These are phyloP conservation scores for Heteractis magnifica DNA, from an alignment of 92 coral and sea anemone genomes.

Conservation along the genomic window DNA sequence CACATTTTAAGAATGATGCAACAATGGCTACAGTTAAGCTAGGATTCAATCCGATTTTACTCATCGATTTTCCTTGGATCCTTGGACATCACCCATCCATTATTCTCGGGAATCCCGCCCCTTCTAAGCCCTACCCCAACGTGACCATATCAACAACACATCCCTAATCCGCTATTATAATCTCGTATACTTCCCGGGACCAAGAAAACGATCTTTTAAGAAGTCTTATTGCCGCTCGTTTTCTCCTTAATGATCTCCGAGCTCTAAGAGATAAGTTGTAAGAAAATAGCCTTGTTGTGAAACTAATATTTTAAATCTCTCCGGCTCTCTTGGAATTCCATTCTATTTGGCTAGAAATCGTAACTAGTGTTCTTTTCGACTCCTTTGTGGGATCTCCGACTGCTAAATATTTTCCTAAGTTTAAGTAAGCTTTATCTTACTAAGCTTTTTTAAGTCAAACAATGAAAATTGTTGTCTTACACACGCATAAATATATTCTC, in stretches of 20 bases:
- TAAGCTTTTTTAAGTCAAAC: not conserved
- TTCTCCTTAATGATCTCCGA: slow-evolving; percentile 1
- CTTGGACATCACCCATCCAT: not conserved
- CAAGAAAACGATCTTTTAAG: not conserved
- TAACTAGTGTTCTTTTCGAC: not conserved
- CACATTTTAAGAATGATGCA: too few species aligned
- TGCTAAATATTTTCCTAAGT: not conserved
- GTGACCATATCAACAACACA: not conserved
- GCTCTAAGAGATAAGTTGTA: slow-evolving; percentile 8
- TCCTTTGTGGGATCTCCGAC: not conserved
- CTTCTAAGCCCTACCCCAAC: not conserved
- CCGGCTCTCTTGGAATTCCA: not conserved
- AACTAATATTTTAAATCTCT: slow-evolving; percentile 9
- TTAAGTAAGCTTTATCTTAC: not conserved
- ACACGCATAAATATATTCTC: not conserved
- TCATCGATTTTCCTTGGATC: not conserved
- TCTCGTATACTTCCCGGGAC: not conserved
- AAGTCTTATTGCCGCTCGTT: not conserved
- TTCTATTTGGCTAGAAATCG: not conserved
- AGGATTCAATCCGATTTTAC: too few species aligned
- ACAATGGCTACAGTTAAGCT: too few species aligned
- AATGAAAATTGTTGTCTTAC: not conserved
- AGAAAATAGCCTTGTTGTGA: not conserved
- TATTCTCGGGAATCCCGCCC: not conserved
- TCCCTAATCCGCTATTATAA: not conserved